Percentiles rank a stretch among this genome's conserved stretches.
These are phyloP conservation scores for Chrysopa pallens DNA, from an alignment of 1,140 invertebrate genomes.

Conservation along the genomic window DNA sequence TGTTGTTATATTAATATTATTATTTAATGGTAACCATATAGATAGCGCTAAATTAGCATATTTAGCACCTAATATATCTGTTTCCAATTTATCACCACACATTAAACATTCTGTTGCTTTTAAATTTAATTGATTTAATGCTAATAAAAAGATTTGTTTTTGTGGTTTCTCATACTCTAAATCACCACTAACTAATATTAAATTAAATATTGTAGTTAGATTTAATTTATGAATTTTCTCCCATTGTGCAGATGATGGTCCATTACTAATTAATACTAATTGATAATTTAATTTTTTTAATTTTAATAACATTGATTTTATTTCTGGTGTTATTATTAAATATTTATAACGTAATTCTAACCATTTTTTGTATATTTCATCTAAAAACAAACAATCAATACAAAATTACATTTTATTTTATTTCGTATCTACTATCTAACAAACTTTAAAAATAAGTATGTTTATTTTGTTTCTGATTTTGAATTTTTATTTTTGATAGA, in stretches of 20 bases:
- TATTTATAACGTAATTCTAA: slow-evolving; percentile 53
- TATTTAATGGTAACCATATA: slow-evolving; percentile 50
- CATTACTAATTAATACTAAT: slow-evolving; percentile 68
- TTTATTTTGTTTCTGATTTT: too few species aligned
- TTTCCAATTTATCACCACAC: slow-evolving; percentile 73
- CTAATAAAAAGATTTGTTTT: slow-evolving; percentile 55
- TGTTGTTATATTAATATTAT: too few species aligned
- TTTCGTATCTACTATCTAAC: too few species aligned
- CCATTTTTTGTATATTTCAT: slow-evolving; percentile 55
- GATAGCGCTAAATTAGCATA: slow-evolving; percentile 54
- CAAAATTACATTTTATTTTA: slow-evolving; percentile 1
- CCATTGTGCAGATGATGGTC: slow-evolving; percentile 68
- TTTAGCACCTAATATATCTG: slow-evolving; percentile 65
- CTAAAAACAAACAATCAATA: slow-evolving; percentile 24
- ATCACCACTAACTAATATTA: slow-evolving; percentile 64
- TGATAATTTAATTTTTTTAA: slow-evolving; percentile 44
- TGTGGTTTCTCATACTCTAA: slow-evolving; percentile 69
- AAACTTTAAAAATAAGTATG: too few species aligned
- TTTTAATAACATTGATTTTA: slow-evolving; percentile 40
- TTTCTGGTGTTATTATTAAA: slow-evolving; percentile 41
- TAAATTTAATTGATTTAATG: slow-evolving; percentile 53
- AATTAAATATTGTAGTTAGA: slow-evolving; percentile 53
- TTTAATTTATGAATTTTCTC: slow-evolving; percentile 58
- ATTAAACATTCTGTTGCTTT: slow-evolving; percentile 56
- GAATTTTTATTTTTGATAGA: too few species aligned